phyloP scores from a whole-genome alignment of 2,888 invertebrate species.

The Punctoribates punctum region DNA sequence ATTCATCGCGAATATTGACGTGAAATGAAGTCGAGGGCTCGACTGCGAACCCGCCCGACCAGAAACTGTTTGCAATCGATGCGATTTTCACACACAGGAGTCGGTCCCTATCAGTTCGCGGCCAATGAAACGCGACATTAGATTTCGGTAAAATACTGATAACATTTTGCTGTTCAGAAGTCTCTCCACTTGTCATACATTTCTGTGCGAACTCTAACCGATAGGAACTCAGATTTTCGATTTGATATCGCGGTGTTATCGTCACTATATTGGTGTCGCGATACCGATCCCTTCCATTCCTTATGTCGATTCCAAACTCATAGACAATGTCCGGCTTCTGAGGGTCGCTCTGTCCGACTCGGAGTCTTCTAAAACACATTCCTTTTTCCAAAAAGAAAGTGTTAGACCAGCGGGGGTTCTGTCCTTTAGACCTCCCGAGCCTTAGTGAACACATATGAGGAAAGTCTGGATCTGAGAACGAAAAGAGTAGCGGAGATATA shows the following conservation, averaged over 20 bases:
- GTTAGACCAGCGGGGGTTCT: constrained; percentile 70
- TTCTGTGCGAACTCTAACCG: constrained; percentile 84
- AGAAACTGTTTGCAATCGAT: constrained; percentile 63
- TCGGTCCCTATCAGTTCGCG: constrained; percentile 80
- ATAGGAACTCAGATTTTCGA: constrained; percentile 77
- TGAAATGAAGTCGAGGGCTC: constrained; percentile 67
- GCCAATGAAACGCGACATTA: constrained; percentile 95
- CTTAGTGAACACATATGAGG: constrained; percentile 63
- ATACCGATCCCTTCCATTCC: constrained; percentile 82
- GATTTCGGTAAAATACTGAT: constrained; percentile 80
- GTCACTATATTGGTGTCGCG: constrained; percentile 85
- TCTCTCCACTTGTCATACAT: constrained; percentile 68
- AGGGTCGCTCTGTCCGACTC: constrained; percentile 34
- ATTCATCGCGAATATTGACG: constrained; percentile 61
- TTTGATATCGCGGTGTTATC: constrained; percentile 83
- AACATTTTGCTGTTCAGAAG: constrained; percentile 65
- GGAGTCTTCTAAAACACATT: constrained; percentile 49
- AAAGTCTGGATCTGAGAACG: constrained; percentile 83
- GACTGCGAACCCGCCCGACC: constrained; percentile 89
- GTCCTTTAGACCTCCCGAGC: constrained; percentile 64
- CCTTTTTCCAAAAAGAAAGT: constrained; percentile 80
- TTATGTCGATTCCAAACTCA: constrained; percentile 82
- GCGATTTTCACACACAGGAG: constrained; percentile 78
- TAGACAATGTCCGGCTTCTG: constrained; percentile 59
- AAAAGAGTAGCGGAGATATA: constrained; percentile 87